Percentiles rank a stretch among this genome's conserved stretches.
phyloP scores from a whole-genome alignment of 2,888 invertebrate species.

The Dastarcus helophoroides region DNA sequence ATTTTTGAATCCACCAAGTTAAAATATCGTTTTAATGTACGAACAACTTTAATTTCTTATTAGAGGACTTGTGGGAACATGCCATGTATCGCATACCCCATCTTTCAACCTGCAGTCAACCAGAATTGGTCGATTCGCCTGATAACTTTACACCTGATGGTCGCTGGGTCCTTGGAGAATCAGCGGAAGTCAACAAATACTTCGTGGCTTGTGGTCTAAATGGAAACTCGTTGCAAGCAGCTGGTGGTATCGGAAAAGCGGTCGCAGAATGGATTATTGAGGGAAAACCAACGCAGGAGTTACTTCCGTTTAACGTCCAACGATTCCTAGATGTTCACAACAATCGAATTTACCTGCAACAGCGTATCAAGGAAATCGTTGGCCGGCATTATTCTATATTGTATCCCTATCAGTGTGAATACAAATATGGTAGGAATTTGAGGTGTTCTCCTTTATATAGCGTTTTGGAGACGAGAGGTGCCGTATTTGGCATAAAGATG shows the following conservation, averaged over 20 bases:
- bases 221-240: conserved; percentile 56
- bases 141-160: conserved; percentile 64
- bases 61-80: conserved; percentile 42
- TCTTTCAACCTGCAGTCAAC: conserved; percentile 39
- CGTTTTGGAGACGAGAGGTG: conserved; percentile 49
- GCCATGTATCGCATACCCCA: conserved; percentile 45
- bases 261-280: conserved; percentile 58
- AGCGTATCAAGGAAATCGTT: conserved; percentile 53
- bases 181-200: conserved; percentile 57
- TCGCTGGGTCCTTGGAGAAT: conserved; percentile 55
- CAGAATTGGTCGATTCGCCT: conserved; percentile 49
- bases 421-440: conserved; percentile 47
- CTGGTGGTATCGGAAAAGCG: conserved; percentile 57
- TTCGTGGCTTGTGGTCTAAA: conserved; percentile 65
- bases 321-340: conserved; percentile 56
- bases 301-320: conserved; percentile 53
- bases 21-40: neutral
- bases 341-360: conserved; percentile 47
- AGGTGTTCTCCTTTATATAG: conserved; percentile 59
- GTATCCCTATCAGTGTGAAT: conserved; percentile 49
- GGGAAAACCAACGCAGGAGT: conserved; percentile 49
- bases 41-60: conserved; percentile 12
- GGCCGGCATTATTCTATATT: conserved; percentile 48
- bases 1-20: too few relatives aligned
- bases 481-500: conserved; percentile 59